Evolutionary conservation across 2,888 invertebrate genomes (phyloP).

Genomic region (Microplitis deprimator): DNA sequence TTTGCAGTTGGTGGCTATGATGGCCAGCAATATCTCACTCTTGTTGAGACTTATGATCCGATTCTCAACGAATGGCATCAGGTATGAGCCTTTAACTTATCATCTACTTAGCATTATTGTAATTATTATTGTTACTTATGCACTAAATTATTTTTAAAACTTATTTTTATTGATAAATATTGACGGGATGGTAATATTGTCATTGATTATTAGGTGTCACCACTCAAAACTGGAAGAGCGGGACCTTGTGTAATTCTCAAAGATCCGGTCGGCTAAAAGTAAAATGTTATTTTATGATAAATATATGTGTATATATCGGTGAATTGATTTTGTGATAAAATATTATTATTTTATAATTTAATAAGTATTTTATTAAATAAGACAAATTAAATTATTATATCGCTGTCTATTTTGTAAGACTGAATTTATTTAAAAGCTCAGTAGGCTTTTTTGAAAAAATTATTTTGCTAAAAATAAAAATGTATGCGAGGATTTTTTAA

Average conservation of each 20-base stretch:
- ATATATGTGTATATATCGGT: neutral
- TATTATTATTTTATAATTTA: neutral
- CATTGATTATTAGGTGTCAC: constrained; percentile 75
- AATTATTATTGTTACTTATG: neutral
- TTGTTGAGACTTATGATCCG: constrained; percentile 92
- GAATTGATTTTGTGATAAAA: neutral
- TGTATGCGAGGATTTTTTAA: neutral
- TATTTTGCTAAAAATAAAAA: neutral
- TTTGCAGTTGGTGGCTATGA: constrained; percentile 93
- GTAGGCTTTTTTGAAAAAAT: neutral
- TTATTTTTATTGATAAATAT: neutral
- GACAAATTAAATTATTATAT: neutral
- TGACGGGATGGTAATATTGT: constrained; percentile 22
- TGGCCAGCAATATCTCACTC: constrained; percentile 88
- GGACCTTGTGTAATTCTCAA: constrained; percentile 86
- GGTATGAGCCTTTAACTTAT: constrained; percentile 63
- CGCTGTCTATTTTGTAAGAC: constrained; percentile 12
- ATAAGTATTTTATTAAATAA: neutral
- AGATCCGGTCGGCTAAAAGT: constrained; percentile 51
- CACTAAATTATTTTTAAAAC: neutral
- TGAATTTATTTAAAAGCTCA: constrained; percentile 21
- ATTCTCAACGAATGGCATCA: constrained; percentile 83
- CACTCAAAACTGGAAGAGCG: constrained; percentile 87
- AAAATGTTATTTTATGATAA: constrained; percentile 1
- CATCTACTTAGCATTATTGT: constrained; percentile 2